These are phyloP conservation scores for Actenoides hombroni DNA, from an alignment of 2,113 vertebrate species.

Conservation along the genomic window DNA sequence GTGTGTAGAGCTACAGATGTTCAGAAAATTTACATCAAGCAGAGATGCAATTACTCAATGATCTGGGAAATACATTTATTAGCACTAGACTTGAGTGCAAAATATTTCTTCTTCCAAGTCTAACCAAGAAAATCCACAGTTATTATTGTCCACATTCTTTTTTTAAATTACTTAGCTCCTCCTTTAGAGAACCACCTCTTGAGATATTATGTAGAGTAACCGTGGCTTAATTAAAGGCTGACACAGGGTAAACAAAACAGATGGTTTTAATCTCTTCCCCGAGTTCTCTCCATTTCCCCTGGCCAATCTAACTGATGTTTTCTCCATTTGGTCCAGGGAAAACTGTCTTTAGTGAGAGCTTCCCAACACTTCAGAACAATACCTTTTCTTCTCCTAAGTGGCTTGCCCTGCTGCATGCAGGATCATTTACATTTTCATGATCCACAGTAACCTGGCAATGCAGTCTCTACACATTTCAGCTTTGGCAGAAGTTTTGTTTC, in stretches of 20 bases:
- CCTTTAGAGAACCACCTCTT: neutral
- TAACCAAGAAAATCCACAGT: neutral
- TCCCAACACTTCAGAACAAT: neutral
- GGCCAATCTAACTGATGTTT: neutral
- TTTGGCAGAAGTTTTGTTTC: neutral
- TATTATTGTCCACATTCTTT: neutral
- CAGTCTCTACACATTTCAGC: neutral
- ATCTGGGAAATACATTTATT: neutral
- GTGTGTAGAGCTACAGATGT: rapidly evolving
- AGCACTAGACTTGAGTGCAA: neutral
- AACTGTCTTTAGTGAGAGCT: neutral
- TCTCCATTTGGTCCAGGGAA: neutral
- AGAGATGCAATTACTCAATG: neutral
- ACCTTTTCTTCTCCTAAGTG: neutral
- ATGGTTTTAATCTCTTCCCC: neutral
- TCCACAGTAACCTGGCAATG: neutral
- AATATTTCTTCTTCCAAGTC: neutral
- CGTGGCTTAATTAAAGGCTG: neutral
- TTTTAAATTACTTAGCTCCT: neutral
- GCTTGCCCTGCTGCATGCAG: neutral
- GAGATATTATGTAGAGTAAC: neutral
- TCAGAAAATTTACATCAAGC: neutral
- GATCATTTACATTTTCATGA: neutral
- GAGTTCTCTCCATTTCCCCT: neutral
- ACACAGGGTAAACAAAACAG: neutral